Evolutionary conservation across 2,113 vertebrate species (phyloP).

Genomic region (Boulengeromyrus knoepffleri): DNA sequence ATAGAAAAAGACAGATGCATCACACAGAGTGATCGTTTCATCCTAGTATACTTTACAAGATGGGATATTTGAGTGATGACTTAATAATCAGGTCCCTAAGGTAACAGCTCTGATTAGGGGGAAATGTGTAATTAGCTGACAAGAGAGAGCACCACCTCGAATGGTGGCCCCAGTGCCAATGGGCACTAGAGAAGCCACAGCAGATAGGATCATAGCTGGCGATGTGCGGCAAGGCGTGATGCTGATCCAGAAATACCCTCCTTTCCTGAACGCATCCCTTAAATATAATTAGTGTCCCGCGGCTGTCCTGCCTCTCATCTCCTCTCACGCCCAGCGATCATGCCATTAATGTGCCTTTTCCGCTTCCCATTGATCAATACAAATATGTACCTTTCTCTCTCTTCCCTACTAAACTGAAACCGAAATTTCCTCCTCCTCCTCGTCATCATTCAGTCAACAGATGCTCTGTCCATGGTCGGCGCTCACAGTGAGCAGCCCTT

Average conservation of each 20-base stretch:
- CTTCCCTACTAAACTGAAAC: neutral
- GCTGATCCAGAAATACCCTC: neutral
- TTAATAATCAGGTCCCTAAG: slow-evolving; percentile 6
- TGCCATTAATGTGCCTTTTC: neutral
- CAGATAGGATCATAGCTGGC: neutral
- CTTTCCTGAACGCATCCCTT: neutral
- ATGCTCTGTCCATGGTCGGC: neutral
- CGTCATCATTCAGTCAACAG: neutral
- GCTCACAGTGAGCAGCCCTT: neutral
- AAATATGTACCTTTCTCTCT: neutral
- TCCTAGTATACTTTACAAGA: neutral
- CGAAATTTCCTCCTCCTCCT: neutral
- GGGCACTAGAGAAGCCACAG: too few species aligned
- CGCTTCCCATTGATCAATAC: neutral
- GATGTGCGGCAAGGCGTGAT: too few species aligned
- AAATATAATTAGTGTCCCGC: neutral
- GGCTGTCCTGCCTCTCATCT: neutral
- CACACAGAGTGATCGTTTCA: neutral
- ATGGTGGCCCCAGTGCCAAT: neutral
- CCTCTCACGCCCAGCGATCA: neutral
- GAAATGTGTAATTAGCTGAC: slow-evolving; percentile 6
- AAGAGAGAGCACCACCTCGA: neutral
- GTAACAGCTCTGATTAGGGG: slow-evolving; percentile 6
- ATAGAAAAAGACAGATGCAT: neutral
- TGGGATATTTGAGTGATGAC: neutral